Conservation (phyloP, 2,888 invertebrate genomes). For the Drosophila paramelanica region DNA sequence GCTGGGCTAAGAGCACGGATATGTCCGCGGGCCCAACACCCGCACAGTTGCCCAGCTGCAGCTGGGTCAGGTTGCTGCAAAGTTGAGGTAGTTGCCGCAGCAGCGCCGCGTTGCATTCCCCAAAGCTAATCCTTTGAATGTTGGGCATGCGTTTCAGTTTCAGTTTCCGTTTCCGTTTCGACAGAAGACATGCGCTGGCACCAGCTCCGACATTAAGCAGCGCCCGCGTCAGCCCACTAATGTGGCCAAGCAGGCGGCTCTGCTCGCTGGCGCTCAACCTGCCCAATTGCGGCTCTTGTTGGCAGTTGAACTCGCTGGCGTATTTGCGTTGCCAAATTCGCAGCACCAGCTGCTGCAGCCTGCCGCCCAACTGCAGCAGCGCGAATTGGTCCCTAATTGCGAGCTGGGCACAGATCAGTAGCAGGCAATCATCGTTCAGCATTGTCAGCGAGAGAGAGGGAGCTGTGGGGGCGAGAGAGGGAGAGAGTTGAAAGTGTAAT, state of each 20-base stretch:
- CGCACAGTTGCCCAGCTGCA: conserved; percentile 40
- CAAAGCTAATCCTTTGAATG: conserved; percentile 50
- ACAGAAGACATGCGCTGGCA: conserved; percentile 12
- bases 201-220: conserved; percentile 50
- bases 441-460: conserved; percentile 28
- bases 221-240: conserved; percentile 43
- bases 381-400: conserved; percentile 59
- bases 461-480: conserved; percentile 1
- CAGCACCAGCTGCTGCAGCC: conserved; percentile 48
- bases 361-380: conserved; percentile 48
- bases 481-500: not conserved
- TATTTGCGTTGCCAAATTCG: conserved; percentile 60
- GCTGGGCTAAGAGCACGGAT: conserved; percentile 26
- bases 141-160: conserved; percentile 20
- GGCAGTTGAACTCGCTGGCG: conserved; percentile 48
- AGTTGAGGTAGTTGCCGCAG: conserved; percentile 44
- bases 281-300: conserved; percentile 43
- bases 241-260: conserved; percentile 38
- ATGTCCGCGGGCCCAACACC: conserved; percentile 28
- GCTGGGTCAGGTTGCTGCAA: conserved; percentile 43
- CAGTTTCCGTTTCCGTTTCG: conserved; percentile 15
- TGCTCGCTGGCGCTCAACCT: conserved; percentile 41
- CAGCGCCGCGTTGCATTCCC: conserved; percentile 20
- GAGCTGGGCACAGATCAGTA: conserved; percentile 60
- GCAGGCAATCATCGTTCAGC: conserved; percentile 68